Percentiles rank a stretch among this genome's conserved stretches.
Conservation (phyloP, 2,797 vertebrate species). For the Acipenser ruthenus region DNA sequence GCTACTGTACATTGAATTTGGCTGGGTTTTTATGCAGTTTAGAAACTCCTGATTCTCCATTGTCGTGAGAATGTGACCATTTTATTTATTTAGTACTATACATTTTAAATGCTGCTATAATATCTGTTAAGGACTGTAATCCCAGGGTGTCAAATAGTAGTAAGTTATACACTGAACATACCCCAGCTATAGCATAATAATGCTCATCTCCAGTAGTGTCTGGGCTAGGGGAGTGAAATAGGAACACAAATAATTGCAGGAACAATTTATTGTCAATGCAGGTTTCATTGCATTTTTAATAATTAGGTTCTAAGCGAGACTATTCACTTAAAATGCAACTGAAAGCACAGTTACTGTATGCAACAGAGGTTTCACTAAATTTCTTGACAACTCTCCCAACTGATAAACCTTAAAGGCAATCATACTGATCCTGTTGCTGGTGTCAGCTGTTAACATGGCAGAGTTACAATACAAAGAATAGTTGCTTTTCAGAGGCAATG, state of each 20-base stretch:
- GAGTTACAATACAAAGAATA: neutral
- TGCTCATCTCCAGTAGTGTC: no score
- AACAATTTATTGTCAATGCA: neutral
- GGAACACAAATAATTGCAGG: neutral
- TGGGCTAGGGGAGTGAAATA: no score
- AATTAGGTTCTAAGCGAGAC: neutral
- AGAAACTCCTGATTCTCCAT: no score
- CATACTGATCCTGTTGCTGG: neutral
- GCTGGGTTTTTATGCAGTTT: no score
- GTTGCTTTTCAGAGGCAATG: conserved; percentile 9
- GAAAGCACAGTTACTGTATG: neutral
- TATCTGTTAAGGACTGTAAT: no score
- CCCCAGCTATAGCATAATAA: no score
- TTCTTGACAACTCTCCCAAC: neutral
- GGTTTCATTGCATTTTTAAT: neutral
- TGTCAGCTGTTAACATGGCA: conserved; percentile 5
- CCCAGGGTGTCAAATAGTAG: no score
- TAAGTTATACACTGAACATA: no score
- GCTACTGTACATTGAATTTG: no score
- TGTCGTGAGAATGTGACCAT: no score
- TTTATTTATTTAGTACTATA: no score
- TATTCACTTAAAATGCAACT: neutral
- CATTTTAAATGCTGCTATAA: no score
- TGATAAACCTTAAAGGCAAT: neutral
- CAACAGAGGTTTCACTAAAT: neutral